Conservation (phyloP, 2,888 invertebrate genomes). For the Pimpla rufipes region DNA sequence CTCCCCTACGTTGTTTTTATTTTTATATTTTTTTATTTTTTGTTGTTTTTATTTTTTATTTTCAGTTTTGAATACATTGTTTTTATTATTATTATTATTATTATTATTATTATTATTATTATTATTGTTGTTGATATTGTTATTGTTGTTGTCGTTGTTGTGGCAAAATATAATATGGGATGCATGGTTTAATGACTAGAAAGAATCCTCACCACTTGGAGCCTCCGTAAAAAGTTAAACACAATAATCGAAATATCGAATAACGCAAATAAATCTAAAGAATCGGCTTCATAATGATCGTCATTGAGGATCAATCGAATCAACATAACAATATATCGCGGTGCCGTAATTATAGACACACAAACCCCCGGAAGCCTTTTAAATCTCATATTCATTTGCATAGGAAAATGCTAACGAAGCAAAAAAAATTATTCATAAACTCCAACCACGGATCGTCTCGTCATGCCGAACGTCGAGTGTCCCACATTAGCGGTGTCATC, state of each 20-base stretch:
- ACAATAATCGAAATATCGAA: not conserved
- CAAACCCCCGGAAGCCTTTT: not conserved
- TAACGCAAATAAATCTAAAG: not conserved
- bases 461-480: not conserved
- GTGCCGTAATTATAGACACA: not conserved
- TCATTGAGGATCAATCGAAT: not conserved
- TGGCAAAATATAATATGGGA: not conserved
- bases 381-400: not conserved
- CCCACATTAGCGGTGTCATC: conserved; percentile 1
- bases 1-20: too few relatives aligned
- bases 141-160: too few relatives aligned
- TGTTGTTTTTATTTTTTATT: too few relatives aligned
- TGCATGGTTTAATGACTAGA: not conserved
- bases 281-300: too few relatives aligned
- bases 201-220: not conserved
- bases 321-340: not conserved
- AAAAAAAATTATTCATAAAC: conserved; percentile 16
- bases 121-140: too few relatives aligned
- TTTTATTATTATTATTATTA: not conserved
- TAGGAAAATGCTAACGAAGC: conserved; percentile 4
- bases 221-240: not conserved
- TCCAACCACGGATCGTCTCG: not conserved
- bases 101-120: not conserved
- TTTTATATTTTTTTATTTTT: too few relatives aligned
- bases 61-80: not conserved